Percentiles rank a stretch among this genome's conserved stretches.
phyloP scores from a whole-genome alignment of 2,888 invertebrate genomes.

The Noctua janthina region DNA sequence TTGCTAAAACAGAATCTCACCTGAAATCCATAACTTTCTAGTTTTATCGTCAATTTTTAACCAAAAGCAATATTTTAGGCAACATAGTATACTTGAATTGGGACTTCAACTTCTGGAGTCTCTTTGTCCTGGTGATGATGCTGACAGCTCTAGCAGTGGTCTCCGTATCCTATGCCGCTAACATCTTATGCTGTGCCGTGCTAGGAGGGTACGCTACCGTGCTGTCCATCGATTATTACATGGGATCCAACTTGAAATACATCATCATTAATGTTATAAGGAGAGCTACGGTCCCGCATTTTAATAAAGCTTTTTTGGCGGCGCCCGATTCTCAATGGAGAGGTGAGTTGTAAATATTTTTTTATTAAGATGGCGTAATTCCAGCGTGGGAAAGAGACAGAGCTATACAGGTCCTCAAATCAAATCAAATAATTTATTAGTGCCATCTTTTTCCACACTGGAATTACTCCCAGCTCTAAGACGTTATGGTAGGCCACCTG shows the following conservation, averaged over 20 bases:
- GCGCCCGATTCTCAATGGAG: conserved; percentile 90
- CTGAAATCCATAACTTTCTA: not conserved
- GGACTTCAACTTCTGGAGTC: conserved; percentile 91
- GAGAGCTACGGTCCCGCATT: conserved; percentile 91
- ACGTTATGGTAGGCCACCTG: no score
- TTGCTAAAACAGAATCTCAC: not conserved
- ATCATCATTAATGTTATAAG: conserved; percentile 92
- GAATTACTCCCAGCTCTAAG: no score
- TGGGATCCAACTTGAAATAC: conserved; percentile 92
- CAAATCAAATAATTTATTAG: no score
- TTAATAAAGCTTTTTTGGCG: conserved; percentile 89
- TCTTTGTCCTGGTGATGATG: conserved; percentile 89
- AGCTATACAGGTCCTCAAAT: no score
- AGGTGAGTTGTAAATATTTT: conserved; percentile 84
- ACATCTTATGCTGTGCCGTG: conserved; percentile 91
- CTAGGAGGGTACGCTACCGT: conserved; percentile 92
- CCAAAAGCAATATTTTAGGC: conserved; percentile 75
- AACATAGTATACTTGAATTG: conserved; percentile 83
- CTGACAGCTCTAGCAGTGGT: conserved; percentile 87
- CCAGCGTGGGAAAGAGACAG: no score
- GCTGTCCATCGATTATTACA: conserved; percentile 91
- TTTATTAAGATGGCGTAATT: no score
- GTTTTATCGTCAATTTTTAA: not conserved
- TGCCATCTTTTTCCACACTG: no score
- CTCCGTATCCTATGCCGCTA: conserved; percentile 88